These are phyloP conservation scores for Synaphobranchus kaupii DNA, from an alignment of 2,797 vertebrate species.

Conservation along the genomic window DNA sequence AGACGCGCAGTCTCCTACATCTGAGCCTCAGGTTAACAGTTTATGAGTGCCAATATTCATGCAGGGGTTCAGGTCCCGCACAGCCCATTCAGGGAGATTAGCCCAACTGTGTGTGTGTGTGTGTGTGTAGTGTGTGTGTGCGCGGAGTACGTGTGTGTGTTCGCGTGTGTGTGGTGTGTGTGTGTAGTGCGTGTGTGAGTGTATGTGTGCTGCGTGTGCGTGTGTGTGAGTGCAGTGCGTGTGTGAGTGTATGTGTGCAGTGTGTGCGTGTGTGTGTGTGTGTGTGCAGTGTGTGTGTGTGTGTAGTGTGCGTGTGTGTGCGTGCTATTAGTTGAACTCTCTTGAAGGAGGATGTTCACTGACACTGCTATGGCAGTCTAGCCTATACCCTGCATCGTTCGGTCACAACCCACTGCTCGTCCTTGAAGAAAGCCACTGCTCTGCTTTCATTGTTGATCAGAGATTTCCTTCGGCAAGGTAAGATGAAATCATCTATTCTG, in stretches of 20 bases:
- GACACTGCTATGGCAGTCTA: not conserved
- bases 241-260: too few species aligned
- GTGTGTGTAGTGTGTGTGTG: not conserved
- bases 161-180: too few species aligned
- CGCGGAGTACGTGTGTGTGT: not conserved
- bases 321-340: not conserved
- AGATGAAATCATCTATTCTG: not conserved
- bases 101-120: not conserved
- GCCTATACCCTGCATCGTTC: not conserved
- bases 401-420: not conserved
- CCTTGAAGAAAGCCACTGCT: not conserved
- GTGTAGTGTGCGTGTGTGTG: too few species aligned
- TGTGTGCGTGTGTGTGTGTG: too few species aligned
- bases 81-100: not conserved
- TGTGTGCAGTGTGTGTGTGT: too few species aligned
- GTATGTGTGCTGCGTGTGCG: not conserved
- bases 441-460: not conserved
- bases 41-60: not conserved
- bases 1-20: not conserved
- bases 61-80: not conserved
- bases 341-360: not conserved
- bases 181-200: too few species aligned
- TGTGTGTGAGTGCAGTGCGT: not conserved
- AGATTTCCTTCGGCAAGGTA: not conserved
- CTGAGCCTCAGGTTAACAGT: not conserved